A percentile compares a stretch with the other conserved stretches of the same genome.
Evolutionary conservation across 2,113 vertebrate species (phyloP).

Genomic region (Orthonyx spaldingii): DNA sequence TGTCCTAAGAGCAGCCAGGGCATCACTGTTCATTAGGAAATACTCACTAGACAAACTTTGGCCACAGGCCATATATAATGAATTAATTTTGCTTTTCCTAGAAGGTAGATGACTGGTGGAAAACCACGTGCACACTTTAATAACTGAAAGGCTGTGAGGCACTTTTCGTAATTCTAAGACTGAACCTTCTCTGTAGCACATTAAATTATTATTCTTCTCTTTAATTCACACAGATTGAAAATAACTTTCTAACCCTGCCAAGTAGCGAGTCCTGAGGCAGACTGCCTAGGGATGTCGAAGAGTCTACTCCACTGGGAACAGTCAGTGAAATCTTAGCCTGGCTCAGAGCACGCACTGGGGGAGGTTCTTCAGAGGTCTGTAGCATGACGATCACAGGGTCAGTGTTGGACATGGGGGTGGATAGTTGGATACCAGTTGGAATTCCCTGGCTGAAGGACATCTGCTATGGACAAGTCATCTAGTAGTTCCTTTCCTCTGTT

Average conservation of each 20-base stretch:
- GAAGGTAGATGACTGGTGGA: neutral
- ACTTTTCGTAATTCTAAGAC: neutral
- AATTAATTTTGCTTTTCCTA: neutral
- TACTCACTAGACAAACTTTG: neutral
- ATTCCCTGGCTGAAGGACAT: neutral
- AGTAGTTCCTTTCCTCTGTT: neutral
- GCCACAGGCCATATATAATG: neutral
- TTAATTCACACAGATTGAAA: neutral
- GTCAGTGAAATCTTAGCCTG: neutral
- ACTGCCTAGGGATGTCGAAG: neutral
- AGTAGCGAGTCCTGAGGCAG: neutral
- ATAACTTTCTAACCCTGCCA: neutral
- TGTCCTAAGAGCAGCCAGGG: neutral
- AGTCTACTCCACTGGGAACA: neutral
- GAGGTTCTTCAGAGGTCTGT: neutral
- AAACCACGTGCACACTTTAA: neutral
- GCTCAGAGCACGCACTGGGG: neutral
- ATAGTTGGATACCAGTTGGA: neutral
- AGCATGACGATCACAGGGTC: fast-evolving
- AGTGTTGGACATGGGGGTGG: neutral
- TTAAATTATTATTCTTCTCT: neutral
- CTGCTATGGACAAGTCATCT: neutral
- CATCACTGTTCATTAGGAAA: neutral
- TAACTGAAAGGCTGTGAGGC: neutral
- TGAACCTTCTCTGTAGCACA: neutral